Percentiles rank a stretch among this genome's conserved stretches.
Conservation (phyloP, 1,140 invertebrate genomes). For the Ceratina australensis region DNA sequence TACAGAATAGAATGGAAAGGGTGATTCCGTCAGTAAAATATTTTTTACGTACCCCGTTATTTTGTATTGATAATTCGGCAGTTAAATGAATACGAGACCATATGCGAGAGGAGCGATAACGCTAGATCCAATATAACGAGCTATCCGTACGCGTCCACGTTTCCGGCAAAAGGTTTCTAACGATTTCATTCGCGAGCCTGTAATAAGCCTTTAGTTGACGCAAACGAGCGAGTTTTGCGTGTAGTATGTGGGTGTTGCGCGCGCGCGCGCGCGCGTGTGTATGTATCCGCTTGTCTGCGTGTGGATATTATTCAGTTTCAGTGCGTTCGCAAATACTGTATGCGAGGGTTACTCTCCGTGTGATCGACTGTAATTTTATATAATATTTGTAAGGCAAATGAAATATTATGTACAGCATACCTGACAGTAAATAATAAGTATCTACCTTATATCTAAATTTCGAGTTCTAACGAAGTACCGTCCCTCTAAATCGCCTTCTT, state of each 20-base stretch:
- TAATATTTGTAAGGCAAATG: constrained; percentile 79
- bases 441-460: constrained; percentile 71
- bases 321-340: constrained; percentile 55
- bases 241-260: constrained; percentile 31
- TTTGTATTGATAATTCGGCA: no score
- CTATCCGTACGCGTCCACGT: neutral
- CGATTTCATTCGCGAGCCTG: constrained; percentile 58
- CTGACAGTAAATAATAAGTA: constrained; percentile 78
- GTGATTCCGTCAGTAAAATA: no score
- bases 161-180: constrained; percentile 14
- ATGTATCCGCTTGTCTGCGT: constrained; percentile 37
- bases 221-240: constrained; percentile 18
- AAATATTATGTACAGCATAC: constrained; percentile 79
- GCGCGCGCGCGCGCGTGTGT: constrained; percentile 55
- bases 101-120: neutral
- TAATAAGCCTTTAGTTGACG: constrained; percentile 51
- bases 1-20: no score
- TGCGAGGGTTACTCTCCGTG: constrained; percentile 70
- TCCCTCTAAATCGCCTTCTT: neutral
- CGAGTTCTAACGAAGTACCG: no score
- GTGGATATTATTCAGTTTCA: constrained; percentile 36
- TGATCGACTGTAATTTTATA: constrained; percentile 80
- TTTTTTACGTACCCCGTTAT: no score
- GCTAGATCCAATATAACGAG: neutral
- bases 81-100: neutral